Evolutionary conservation across 2,113 vertebrate species (phyloP), one percentile per base, ranked within the genome.

Genomic region (Protomyctophum bolini): DNA sequence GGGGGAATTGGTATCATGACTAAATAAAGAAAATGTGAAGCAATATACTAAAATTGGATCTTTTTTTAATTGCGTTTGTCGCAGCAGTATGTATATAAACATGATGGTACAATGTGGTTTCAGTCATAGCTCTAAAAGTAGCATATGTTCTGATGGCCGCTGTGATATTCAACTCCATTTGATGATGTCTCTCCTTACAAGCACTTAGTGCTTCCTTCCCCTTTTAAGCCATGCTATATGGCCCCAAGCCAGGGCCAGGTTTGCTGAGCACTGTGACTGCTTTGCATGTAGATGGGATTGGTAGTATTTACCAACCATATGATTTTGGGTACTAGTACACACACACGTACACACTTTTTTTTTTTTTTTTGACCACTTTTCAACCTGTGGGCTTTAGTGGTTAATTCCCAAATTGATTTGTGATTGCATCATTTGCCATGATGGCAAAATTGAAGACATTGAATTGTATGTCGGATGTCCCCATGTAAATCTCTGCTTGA

Each of bases 241-340:
- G 21, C 54, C 48, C 56, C 59, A 21, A 21, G 21, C 21, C 9
- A 0, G 57, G 49, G n/a, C 57, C 48, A 51, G 12, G 8, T 48
- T 70, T 65, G 61, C 48, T 55, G 29, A 29, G 59, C 63, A 52
- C 73, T 82, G 49, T 77, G 76, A 75, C 45, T 66, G 14, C 50
- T 48, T 58, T 60, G 65, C 71, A 61, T 70, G 57, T 67, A 10
- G 58, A 48, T 2, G 21, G 15, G 49, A 2, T n/a, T 12, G 48
- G 56, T 54, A 57, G 60, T 41, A 41, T 58, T 68, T 68, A 63
- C 61, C 12, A 66, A 50, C 56, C 10, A 58, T 52, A 49, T 10
- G 8, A 61, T 8, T 1, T 10, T 15, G 55, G 21, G 41, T 48
- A 56, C 33, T 41, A 41, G 33, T 41, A 41, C 33, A 6, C 33